Evolutionary conservation across 2,113 vertebrate species (phyloP).

Genomic region (Heterotis niloticus): DNA sequence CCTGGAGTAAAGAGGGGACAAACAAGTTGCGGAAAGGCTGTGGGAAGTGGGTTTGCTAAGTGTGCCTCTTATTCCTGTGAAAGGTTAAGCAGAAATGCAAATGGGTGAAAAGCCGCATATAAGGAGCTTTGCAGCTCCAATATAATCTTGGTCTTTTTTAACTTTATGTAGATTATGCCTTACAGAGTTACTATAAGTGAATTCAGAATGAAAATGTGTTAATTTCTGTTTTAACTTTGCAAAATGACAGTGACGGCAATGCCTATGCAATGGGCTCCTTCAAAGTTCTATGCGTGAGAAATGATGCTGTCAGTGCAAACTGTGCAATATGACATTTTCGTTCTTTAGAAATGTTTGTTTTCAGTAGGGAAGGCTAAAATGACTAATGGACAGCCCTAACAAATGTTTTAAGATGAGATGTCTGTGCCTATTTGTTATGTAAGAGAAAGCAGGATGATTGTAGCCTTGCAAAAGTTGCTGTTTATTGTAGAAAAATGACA

Average conservation of each 20-base stretch:
- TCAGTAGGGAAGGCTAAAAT: conserved; percentile 4
- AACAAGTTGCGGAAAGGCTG: not conserved
- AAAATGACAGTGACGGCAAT: conserved; percentile 16
- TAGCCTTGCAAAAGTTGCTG: conserved; percentile 39
- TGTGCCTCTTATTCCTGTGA: not conserved
- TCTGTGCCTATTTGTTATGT: conserved; percentile 52
- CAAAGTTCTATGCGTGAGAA: not conserved
- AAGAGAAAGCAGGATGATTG: conserved; percentile 44
- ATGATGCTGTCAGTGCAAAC: conserved; percentile 8
- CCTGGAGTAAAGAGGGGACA: not conserved
- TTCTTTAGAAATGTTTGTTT: conserved; percentile 14
- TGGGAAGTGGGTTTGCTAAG: not conserved
- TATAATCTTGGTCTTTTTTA: not conserved
- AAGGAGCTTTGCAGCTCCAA: not conserved
- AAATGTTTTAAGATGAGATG: conserved; percentile 16
- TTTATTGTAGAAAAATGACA: conserved; percentile 33
- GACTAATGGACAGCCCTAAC: conserved; percentile 19
- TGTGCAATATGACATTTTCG: conserved; percentile 32
- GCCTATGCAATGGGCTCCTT: conserved; percentile 26
- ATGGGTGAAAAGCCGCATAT: not conserved
- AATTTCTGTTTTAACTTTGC: not conserved
- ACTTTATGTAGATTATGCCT: conserved; percentile 43
- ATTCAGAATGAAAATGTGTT: not conserved
- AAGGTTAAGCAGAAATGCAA: not conserved
- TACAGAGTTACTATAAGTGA: conserved; percentile 34